Evolutionary conservation across 2,888 invertebrate species (phyloP).

Genomic region (Synanthedon formicaeformis): DNA sequence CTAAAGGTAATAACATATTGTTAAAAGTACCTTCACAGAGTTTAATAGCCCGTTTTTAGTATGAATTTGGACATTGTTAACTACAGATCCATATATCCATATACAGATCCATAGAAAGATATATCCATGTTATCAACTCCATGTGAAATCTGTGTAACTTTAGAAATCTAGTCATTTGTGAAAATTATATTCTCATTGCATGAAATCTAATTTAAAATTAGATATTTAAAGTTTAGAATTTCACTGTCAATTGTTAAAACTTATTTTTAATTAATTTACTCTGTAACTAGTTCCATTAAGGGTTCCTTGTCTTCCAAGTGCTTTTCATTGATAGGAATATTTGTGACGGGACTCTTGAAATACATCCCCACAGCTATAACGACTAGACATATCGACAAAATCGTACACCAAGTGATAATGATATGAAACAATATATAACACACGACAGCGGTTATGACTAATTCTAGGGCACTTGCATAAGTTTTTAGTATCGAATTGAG

Average conservation of each 20-base stretch:
- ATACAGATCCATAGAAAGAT: no score
- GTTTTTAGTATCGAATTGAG: slow-evolving; percentile 96
- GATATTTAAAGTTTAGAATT: background rate
- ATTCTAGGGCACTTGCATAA: slow-evolving; percentile 93
- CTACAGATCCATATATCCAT: no score
- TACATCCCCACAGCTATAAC: slow-evolving; percentile 87
- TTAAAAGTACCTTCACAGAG: no score
- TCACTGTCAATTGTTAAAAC: background rate
- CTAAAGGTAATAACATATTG: no score
- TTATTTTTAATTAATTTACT: slow-evolving; percentile 6
- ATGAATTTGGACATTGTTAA: no score
- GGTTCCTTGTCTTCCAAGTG: slow-evolving; percentile 31
- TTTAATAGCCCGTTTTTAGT: no score
- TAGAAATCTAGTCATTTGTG: no score
- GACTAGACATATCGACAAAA: slow-evolving; percentile 84
- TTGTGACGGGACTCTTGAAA: slow-evolving; percentile 88
- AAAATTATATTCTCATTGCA: no score
- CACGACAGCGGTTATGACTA: slow-evolving; percentile 89
- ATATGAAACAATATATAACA: slow-evolving; percentile 89
- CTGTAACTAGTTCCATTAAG: slow-evolving; percentile 33
- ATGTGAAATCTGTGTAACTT: no score
- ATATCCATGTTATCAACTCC: no score
- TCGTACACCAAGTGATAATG: slow-evolving; percentile 84
- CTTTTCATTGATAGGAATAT: slow-evolving; percentile 23
- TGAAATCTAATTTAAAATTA: no score